phyloP scores from a whole-genome alignment of 2,888 invertebrate species.

The Heliconius erato region DNA sequence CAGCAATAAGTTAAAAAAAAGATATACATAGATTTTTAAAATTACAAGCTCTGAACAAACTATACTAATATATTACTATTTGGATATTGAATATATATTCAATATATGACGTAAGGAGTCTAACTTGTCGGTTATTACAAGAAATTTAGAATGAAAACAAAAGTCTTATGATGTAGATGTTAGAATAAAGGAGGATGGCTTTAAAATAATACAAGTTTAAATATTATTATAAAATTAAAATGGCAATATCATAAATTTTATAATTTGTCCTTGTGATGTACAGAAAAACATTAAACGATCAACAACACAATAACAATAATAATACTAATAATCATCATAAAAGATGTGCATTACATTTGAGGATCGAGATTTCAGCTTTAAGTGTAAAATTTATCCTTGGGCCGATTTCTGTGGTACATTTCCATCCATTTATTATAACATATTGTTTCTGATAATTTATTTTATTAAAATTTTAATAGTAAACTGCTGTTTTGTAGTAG shows the following conservation, averaged over 20 bases:
- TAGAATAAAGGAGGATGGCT: neutral
- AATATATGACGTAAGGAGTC: too few relatives aligned
- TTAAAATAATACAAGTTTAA: neutral
- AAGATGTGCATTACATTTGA: conserved; percentile 55
- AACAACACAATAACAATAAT: conserved; percentile 59
- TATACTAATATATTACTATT: too few relatives aligned
- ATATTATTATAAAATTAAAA: neutral
- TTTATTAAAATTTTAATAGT: neutral
- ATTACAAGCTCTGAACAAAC: too few relatives aligned
- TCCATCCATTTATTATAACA: neutral
- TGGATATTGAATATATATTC: too few relatives aligned
- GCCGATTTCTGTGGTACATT: conserved; percentile 60
- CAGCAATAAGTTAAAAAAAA: too few relatives aligned
- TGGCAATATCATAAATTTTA: neutral
- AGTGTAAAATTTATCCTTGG: conserved; percentile 66
- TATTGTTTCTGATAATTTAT: neutral
- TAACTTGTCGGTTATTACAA: too few relatives aligned
- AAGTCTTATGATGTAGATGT: neutral
- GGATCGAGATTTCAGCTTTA: conserved; percentile 60
- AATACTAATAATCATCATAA: conserved; percentile 67
- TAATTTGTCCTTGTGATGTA: neutral
- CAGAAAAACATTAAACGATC: conserved; percentile 53
- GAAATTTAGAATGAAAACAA: too few relatives aligned
- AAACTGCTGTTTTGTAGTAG: neutral
- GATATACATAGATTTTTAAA: too few relatives aligned